Evolutionary conservation across 2,888 invertebrate species (phyloP).

Genomic region (Drosophila cracens): DNA sequence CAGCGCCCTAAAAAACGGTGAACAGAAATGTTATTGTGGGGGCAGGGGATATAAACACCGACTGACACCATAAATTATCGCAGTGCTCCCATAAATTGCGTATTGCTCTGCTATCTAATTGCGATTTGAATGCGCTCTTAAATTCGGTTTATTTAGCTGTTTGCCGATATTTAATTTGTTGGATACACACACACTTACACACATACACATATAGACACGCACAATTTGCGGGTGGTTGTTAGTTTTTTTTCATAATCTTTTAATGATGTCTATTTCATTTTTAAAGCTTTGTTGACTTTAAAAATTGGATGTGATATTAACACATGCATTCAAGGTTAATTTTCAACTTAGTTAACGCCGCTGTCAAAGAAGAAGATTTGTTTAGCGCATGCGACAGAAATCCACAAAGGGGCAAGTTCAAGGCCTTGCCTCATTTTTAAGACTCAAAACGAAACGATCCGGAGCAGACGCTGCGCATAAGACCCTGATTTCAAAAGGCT

Average conservation of each 20-base stretch:
- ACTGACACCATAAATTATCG: slow-evolving; percentile 55
- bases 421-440: slow-evolving; percentile 24
- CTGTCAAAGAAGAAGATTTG: slow-evolving; percentile 16
- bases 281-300: slow-evolving; percentile 7
- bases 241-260: slow-evolving; percentile 15
- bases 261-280: slow-evolving; percentile 13
- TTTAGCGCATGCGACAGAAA: slow-evolving; percentile 7
- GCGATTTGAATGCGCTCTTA: slow-evolving; percentile 40
- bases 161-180: slow-evolving; percentile 40
- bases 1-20: slow-evolving; percentile 8
- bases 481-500: slow-evolving; percentile 11
- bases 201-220: not conserved
- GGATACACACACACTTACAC: not conserved
- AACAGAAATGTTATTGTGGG: slow-evolving; percentile 5
- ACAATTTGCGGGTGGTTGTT: slow-evolving; percentile 36
- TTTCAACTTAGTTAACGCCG: slow-evolving; percentile 9
- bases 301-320: slow-evolving; percentile 6
- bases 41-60: slow-evolving; percentile 22
- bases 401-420: slow-evolving; percentile 45
- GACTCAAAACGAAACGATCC: slow-evolving; percentile 10
- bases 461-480: slow-evolving; percentile 29
- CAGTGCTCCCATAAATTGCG: slow-evolving; percentile 17
- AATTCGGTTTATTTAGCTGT: slow-evolving; percentile 43
- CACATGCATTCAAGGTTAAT: slow-evolving; percentile 49
- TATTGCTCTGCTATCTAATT: slow-evolving; percentile 47